Conservation (phyloP, 2,113 vertebrate genomes). For the Callopanchax toddi region DNA sequence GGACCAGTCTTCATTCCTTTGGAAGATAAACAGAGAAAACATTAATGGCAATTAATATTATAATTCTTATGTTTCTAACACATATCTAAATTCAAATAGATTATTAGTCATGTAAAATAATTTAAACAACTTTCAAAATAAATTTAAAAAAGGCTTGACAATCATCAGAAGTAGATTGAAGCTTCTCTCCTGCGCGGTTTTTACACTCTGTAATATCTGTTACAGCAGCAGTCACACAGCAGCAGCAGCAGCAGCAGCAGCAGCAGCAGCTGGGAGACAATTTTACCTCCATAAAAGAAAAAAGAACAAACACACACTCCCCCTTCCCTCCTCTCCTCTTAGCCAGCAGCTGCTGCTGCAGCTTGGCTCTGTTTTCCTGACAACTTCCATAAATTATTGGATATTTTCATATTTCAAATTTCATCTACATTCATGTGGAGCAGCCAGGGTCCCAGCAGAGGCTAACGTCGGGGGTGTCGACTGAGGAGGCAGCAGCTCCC, state of each 20-base stretch:
- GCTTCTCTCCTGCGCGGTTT: conserved; percentile 6
- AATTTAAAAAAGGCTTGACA: too few relatives aligned
- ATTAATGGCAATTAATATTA: too few relatives aligned
- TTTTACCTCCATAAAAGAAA: conserved; percentile 55
- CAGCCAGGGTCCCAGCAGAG: conserved; percentile 79
- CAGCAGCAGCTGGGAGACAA: conserved; percentile 44
- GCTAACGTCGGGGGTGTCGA: conserved; percentile 88
- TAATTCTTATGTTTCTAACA: too few relatives aligned
- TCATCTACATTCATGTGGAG: conserved; percentile 99
- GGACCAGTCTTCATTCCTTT: too few relatives aligned
- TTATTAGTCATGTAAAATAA: too few relatives aligned
- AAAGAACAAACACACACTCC: conserved; percentile 12
- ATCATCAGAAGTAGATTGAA: too few relatives aligned
- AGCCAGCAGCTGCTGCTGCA: conserved; percentile 81
- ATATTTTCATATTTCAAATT: conserved; percentile 99
- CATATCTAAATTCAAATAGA: too few relatives aligned
- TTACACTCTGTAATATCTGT: conserved; percentile 19
- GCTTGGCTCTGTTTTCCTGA: conserved; percentile 88
- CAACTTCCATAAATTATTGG: conserved; percentile 99
- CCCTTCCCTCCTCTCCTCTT: not conserved
- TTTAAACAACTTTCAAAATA: too few relatives aligned
- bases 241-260: too few relatives aligned
- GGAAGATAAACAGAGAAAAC: too few relatives aligned
- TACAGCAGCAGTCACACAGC: too few relatives aligned
- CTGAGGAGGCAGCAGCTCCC: conserved; percentile 87